phyloP scores from a whole-genome alignment of 2,888 invertebrate genomes.

The Lathronympha strigana region DNA sequence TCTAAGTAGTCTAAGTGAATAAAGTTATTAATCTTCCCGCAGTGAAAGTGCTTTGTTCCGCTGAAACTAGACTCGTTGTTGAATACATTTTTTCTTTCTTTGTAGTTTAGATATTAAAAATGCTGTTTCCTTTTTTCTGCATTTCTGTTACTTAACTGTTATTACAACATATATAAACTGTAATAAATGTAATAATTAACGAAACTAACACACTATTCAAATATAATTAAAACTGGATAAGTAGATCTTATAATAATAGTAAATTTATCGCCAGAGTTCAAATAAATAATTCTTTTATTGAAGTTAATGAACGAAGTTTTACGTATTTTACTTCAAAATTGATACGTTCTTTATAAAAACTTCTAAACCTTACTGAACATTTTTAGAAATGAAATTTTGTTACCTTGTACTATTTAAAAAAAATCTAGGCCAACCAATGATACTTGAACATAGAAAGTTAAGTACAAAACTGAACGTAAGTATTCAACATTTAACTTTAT shows the following conservation, averaged over 20 bases:
- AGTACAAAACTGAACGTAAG: neutral
- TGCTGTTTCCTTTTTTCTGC: slow-evolving; percentile 5
- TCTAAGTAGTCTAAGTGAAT: neutral
- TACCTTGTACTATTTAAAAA: neutral
- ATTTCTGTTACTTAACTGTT: neutral
- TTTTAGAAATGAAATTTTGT: neutral
- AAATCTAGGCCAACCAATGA: neutral
- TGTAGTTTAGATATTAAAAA: slow-evolving; percentile 25
- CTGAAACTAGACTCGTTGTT: slow-evolving; percentile 21
- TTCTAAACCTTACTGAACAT: neutral
- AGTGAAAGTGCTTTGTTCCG: slow-evolving; percentile 20
- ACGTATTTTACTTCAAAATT: neutral
- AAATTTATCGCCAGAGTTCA: no score
- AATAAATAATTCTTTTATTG: no score
- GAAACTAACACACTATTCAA: no score
- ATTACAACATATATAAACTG: neutral
- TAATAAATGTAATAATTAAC: no score
- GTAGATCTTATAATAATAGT: no score
- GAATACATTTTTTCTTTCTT: slow-evolving; percentile 20
- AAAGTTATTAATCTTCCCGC: slow-evolving; percentile 14
- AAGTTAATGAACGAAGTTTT: neutral
- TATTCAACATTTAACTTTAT: slow-evolving; percentile 14
- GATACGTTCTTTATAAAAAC: neutral
- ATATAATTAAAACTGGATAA: no score
- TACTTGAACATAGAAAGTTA: neutral